Evolutionary conservation across 2,797 vertebrate species (phyloP), one percentile per base, ranked within the genome.

Genomic region (Coilia nasus): DNA sequence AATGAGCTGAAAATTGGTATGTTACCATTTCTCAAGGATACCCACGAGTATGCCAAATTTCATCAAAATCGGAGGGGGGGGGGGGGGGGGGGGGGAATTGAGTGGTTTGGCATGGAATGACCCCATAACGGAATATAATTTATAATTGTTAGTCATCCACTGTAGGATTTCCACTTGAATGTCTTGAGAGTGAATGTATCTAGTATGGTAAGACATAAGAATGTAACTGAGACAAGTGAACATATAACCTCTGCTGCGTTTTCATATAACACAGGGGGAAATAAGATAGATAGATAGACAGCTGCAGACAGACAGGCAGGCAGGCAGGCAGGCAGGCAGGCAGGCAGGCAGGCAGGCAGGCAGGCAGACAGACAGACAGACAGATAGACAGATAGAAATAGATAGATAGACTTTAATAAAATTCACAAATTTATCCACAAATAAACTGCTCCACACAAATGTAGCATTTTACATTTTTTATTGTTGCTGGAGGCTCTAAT

Each of bases 401-500:
- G 17, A 84, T 75, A 81, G 10, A 23, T 54, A 3, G 50, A 3
- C 14, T 54, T 54, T 9, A 9, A 54, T 54, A 10, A 54, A 3
- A 54, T 54, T 54, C 7, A 9, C 14, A 54, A 9, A 3, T 54
- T 9, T 54, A 54, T 54, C 35, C 35, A 54, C 19, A n/a, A 25
- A 64, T 23, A 64, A 80, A 56, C 19, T 54, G 19, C 19, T n/a
- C 6, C 31, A 54, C 12, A 21, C 14, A 17, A 64, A 80, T 19
- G 15, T 84, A 92, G 90, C 89, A 91, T 95, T 95, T 95, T 92
- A 93, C 91, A 78, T 82, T 85, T 93, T 96, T 96, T 96, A 96
- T 96, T 96, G 95, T 94, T 95, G 95, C 94, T 95, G 96, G 95
- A 96, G 94, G 95, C 95, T 96, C 95, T 95, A 96, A 95, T 94